Evolutionary conservation across 2,113 vertebrate genomes (phyloP), one percentile per base, ranked within the genome.

Genomic region (Grantiella picta): DNA sequence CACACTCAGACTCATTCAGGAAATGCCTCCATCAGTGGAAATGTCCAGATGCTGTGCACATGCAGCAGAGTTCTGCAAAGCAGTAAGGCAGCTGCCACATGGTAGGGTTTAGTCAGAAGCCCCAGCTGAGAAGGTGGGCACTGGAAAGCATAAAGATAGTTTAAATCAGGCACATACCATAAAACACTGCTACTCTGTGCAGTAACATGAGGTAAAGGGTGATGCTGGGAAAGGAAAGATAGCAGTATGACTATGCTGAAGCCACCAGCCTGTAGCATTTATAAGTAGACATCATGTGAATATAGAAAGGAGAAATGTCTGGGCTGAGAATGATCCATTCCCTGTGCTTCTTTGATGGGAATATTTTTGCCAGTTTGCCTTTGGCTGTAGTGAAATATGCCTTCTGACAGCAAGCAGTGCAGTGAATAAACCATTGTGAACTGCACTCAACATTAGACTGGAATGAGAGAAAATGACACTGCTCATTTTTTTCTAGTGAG

Each of bases 11-110:
- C 69, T 81, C 42, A 29, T 65, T 71, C 90, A 81, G 89, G 95
- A 93, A 96, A 81, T 92, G 52, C 76, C 68, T 88, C 11, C 1
- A 12, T 66, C 3, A 5, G 35, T 94, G 66, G 59, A 88, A 88
- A 77, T 44, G 38, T 77, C 76, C 95, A 94, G 90, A 60, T 95
- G 94, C 75, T 90, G 54, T 86, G 59, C 92, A 97, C 52, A n/a
- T 94, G 94, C 59, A 47, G 47, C 59, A 66, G 36, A 86, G 36
- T 28, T 77, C 79, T 69, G 54, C 75, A 77, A 86, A 92, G 64
- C 68, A 52, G 20, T 33, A 77, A 76, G 79, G 54, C 85, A 86
- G 71, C 79, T 90, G 85, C 79, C 44, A 71, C 35, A 33, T 31
- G 18, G 50, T 45, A 33, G 50, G 54, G 29, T 77, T 88, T 49